phyloP scores from a whole-genome alignment of 2,888 invertebrate genomes.

The Hemicrepidius hirtus region DNA sequence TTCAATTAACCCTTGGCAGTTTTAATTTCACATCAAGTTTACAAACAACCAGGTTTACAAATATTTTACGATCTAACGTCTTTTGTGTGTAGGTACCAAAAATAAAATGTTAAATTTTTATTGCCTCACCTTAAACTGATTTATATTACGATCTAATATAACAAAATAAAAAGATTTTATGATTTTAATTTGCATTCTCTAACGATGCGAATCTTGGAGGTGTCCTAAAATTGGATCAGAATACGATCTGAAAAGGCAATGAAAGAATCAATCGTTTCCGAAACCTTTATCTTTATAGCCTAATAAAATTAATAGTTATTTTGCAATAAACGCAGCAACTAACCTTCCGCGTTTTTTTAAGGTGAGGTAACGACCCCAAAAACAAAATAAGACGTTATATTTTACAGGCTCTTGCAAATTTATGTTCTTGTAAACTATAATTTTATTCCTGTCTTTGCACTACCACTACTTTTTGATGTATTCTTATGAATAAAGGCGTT shows the following conservation, averaged over 20 bases:
- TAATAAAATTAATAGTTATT: slow-evolving; percentile 32
- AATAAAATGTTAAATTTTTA: slow-evolving; percentile 21
- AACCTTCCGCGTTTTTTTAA: slow-evolving; percentile 27
- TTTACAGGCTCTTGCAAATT: neutral
- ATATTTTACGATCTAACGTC: slow-evolving; percentile 19
- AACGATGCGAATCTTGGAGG: neutral
- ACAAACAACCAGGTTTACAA: neutral
- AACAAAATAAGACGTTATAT: slow-evolving; percentile 3
- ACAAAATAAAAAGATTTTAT: slow-evolving; percentile 15
- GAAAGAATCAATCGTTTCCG: slow-evolving; percentile 8
- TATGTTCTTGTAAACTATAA: slow-evolving; percentile 11
- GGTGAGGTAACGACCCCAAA: slow-evolving; percentile 12
- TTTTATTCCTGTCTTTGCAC: neutral
- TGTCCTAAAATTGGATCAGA: neutral
- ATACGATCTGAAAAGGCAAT: neutral
- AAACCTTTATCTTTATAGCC: slow-evolving; percentile 21
- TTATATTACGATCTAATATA: slow-evolving; percentile 8
- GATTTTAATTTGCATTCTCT: slow-evolving; percentile 16
- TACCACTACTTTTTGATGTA: neutral
- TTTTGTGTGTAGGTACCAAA: neutral
- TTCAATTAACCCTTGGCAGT: slow-evolving; percentile 33
- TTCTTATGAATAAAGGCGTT: neutral
- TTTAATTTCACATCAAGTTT: slow-evolving; percentile 11
- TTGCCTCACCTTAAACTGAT: slow-evolving; percentile 9
- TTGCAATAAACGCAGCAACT: slow-evolving; percentile 26